These are phyloP conservation scores for Labeo rohita DNA, from an alignment of 2,113 vertebrate genomes.

Conservation along the genomic window DNA sequence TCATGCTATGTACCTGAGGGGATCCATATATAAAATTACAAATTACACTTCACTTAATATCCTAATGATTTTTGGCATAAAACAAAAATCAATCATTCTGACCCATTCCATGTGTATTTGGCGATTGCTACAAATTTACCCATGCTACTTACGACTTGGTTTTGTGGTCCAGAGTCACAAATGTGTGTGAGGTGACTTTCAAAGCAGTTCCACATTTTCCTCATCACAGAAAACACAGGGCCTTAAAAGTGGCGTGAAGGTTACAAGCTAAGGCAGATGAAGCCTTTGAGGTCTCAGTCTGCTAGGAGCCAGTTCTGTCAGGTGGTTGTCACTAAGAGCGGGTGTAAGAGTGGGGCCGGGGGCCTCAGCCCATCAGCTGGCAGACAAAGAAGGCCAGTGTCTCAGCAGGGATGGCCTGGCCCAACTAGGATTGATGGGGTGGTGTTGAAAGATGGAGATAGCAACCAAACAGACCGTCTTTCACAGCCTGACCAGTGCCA, in stretches of 20 bases:
- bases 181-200: background rate
- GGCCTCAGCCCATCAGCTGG: slow-evolving; percentile 42
- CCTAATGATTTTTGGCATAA: too few relatives aligned
- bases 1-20: too few relatives aligned
- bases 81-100: too few relatives aligned
- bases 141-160: background rate
- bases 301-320: slow-evolving; percentile 63
- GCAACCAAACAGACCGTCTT: slow-evolving; percentile 74
- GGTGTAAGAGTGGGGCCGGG: slow-evolving; percentile 30
- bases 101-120: too few relatives aligned
- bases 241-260: slow-evolving; percentile 16
- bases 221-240: background rate
- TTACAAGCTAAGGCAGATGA: slow-evolving; percentile 8
- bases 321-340: slow-evolving; percentile 60
- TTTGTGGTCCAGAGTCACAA: background rate
- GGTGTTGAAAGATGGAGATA: slow-evolving; percentile 78
- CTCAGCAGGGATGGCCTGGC: slow-evolving; percentile 66
- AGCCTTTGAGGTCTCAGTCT: slow-evolving; percentile 45
- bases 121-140: too few relatives aligned
- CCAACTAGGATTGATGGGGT: slow-evolving; percentile 73
- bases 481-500: slow-evolving; percentile 70
- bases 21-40: too few relatives aligned
- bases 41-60: too few relatives aligned
- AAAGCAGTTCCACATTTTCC: background rate
- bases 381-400: slow-evolving; percentile 74